Base-by-base conservation (phyloP, 1,140 invertebrate species). In the Diprion similis region DNA sequence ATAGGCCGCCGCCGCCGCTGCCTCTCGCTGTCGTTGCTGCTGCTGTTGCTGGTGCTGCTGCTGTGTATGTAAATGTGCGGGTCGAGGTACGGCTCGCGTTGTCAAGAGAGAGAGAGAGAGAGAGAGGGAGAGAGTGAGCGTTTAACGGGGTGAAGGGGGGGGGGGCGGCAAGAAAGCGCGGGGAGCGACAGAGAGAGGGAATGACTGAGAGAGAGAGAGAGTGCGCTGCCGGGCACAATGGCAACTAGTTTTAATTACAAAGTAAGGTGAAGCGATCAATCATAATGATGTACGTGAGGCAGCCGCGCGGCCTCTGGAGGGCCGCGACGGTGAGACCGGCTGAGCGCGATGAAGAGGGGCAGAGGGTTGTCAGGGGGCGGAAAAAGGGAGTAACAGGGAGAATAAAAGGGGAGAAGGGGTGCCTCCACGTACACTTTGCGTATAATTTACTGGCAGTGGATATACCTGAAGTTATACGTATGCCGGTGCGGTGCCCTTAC, bases 231-330 rank as follows among this genome's bases (percentile, higher is more conserved):
- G 79, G 79, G 82, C 84, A 87, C 84, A 88, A 88, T 87, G 85
- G 85, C 85, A 87, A 88, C 86, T 87, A 87, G 87, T 87, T 88
- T 88, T 88, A 88, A 88, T 87, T 88, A 88, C 86, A 88, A 88
- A 88, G 87, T 88, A 87, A 88, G 85, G 87, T 87, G 86, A 87
- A 88, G 84, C 86, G 83, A 88, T 88, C 86, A 88, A 88, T 88
- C 87, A 88, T 88, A 87, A 88, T 88, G 87, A 88, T 88, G 87
- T 88, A 88, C 86, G 87, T 84, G 84, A 87, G 83, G 85, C 86
- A 86, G 84, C 51, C 51, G 84, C 82, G 83, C 84, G 84, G 83
- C 83, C 84, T 84, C 84, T 84, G 82, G 83, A 59, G 84, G 66
- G 84, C 79, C 80, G 77, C 78, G 79, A 79, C 79, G 79, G 77